Percentiles rank a stretch among this genome's conserved stretches.
Conservation (phyloP, 2,113 vertebrate species). For the Microtus pennsylvanicus region DNA sequence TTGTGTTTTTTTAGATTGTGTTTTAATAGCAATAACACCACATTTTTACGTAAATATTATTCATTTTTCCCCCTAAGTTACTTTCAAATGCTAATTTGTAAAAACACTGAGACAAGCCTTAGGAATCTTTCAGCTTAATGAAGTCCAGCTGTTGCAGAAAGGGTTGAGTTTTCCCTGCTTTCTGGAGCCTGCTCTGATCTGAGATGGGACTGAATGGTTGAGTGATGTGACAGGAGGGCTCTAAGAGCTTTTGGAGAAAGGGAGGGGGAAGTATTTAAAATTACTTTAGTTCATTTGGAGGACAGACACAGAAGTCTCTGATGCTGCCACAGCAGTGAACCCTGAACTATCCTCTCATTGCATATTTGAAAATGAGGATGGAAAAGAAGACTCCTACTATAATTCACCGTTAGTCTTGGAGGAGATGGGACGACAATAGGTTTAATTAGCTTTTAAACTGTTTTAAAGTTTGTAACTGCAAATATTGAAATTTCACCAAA, state of each 20-base stretch:
- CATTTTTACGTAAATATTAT: slow-evolving; percentile 59
- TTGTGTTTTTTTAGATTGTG: slow-evolving; percentile 63
- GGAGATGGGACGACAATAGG: background rate
- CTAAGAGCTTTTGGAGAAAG: background rate
- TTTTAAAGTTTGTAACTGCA: slow-evolving; percentile 12
- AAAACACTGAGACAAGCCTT: slow-evolving; percentile 60
- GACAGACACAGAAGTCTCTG: background rate
- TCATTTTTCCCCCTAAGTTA: slow-evolving; percentile 61
- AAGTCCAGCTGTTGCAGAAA: slow-evolving; percentile 56
- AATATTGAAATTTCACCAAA: background rate
- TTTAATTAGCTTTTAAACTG: slow-evolving; percentile 35
- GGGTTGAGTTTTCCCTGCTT: slow-evolving; percentile 47
- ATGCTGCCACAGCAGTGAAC: background rate
- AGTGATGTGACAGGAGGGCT: slow-evolving; percentile 45
- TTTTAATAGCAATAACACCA: slow-evolving; percentile 64
- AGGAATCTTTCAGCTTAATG: slow-evolving; percentile 66
- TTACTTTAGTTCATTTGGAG: slow-evolving; percentile 58
- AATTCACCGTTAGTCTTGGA: slow-evolving; percentile 55
- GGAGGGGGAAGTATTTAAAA: slow-evolving; percentile 52
- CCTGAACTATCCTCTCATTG: slow-evolving; percentile 24
- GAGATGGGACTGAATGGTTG: slow-evolving; percentile 50
- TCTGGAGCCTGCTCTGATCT: slow-evolving; percentile 1
- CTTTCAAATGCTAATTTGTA: slow-evolving; percentile 70
- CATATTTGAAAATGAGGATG: slow-evolving; percentile 21
- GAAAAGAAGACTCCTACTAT: background rate